phyloP scores from a whole-genome alignment of 2,113 vertebrate species.

The Paradoxurus hermaphroditus region DNA sequence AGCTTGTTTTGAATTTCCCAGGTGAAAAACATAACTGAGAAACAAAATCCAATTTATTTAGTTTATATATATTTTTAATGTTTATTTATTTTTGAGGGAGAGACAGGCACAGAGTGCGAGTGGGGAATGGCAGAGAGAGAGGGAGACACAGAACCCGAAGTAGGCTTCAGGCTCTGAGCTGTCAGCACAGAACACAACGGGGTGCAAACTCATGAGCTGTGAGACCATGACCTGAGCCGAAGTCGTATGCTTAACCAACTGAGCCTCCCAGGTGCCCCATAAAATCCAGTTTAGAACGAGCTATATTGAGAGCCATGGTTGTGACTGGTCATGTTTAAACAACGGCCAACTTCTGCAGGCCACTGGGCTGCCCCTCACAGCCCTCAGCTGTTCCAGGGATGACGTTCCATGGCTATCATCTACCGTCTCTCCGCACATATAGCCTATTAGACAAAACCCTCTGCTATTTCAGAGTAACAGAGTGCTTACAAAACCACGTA shows the following conservation, averaged over 20 bases:
- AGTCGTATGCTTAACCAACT: too few relatives aligned
- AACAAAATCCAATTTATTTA: slow-evolving; percentile 19
- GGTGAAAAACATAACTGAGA: neutral
- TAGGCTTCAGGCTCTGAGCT: too few relatives aligned
- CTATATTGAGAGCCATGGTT: neutral
- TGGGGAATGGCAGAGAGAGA: too few relatives aligned
- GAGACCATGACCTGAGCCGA: too few relatives aligned
- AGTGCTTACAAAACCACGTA: neutral
- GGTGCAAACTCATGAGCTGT: too few relatives aligned
- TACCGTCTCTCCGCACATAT: neutral
- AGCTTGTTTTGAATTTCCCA: neutral
- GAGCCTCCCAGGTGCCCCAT: neutral
- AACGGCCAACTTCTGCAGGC: neutral
- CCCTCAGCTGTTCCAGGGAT: neutral
- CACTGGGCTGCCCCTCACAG: rapidly evolving
- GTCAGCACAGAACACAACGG: too few relatives aligned
- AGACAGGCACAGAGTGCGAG: too few relatives aligned
- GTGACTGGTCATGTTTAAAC: neutral
- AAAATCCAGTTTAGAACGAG: slow-evolving; percentile 21
- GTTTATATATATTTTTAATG: too few relatives aligned
- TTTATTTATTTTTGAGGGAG: too few relatives aligned
- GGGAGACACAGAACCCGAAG: too few relatives aligned
- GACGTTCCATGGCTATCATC: slow-evolving; percentile 31
- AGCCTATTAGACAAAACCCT: neutral
- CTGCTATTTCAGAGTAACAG: neutral